A percentile compares a stretch with the other conserved stretches of the same genome.
These are phyloP conservation scores for Heliothis peltigera DNA, from an alignment of 2,888 invertebrate species.

Conservation along the genomic window DNA sequence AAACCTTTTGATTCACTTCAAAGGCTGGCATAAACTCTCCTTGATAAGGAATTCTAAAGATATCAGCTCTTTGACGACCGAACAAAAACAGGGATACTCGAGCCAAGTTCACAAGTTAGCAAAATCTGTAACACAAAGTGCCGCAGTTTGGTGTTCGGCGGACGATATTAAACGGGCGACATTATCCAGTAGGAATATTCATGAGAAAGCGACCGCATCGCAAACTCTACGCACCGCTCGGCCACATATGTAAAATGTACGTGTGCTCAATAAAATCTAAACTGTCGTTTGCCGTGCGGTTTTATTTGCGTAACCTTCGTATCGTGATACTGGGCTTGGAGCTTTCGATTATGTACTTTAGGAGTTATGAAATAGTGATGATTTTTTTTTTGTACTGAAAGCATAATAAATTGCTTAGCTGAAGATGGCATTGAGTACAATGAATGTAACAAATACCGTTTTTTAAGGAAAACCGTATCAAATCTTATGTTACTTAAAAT, in stretches of 20 bases:
- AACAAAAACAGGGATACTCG: slow-evolving; percentile 33
- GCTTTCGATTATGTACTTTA: too few species aligned
- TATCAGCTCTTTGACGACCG: slow-evolving; percentile 21
- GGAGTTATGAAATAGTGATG: too few species aligned
- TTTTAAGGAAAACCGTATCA: too few species aligned
- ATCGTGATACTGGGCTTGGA: background rate
- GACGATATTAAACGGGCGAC: slow-evolving; percentile 68
- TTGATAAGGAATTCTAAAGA: slow-evolving; percentile 14
- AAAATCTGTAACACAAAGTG: slow-evolving; percentile 61
- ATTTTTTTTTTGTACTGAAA: too few species aligned
- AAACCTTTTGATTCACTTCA: background rate
- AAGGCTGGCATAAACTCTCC: background rate
- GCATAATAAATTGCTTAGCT: too few species aligned
- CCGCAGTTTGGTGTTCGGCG: slow-evolving; percentile 56
- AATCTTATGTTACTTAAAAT: too few species aligned
- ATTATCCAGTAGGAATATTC: slow-evolving; percentile 73
- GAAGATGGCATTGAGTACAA: too few species aligned
- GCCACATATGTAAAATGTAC: slow-evolving; percentile 45
- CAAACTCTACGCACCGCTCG: slow-evolving; percentile 53
- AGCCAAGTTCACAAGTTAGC: slow-evolving; percentile 50
- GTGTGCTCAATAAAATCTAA: slow-evolving; percentile 27
- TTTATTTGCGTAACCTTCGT: slow-evolving; percentile 2
- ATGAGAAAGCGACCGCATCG: slow-evolving; percentile 69
- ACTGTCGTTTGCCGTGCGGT: slow-evolving; percentile 11
- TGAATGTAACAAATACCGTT: too few species aligned